phyloP scores from a whole-genome alignment of 2,797 vertebrate species.

The Corythornis leucogaster region DNA sequence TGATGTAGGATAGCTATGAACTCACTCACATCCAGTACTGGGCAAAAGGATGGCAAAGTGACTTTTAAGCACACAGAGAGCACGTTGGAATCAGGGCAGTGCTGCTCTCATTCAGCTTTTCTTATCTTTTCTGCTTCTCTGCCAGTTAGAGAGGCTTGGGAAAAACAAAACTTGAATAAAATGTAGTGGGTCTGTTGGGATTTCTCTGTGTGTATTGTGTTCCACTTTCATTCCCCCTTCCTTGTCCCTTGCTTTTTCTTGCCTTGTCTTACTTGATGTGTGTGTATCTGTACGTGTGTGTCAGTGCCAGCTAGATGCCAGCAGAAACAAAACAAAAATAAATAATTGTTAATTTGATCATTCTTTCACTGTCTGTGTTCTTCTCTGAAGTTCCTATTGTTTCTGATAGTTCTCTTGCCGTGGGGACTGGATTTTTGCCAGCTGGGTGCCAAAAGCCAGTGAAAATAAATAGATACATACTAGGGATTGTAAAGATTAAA shows the following conservation, averaged over 20 bases:
- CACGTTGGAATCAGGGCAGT: not conserved
- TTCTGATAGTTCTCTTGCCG: slow-evolving; percentile 34
- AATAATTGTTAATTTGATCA: slow-evolving; percentile 38
- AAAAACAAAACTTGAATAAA: slow-evolving; percentile 54
- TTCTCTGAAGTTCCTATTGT: slow-evolving; percentile 46
- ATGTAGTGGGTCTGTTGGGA: not conserved
- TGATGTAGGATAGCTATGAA: not conserved
- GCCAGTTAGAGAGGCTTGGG: not conserved
- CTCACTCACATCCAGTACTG: not conserved
- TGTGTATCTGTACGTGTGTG: not conserved
- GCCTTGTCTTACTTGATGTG: not conserved
- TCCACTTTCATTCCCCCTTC: not conserved
- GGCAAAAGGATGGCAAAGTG: not conserved
- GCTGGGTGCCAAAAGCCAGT: slow-evolving; percentile 52
- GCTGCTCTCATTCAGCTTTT: slow-evolving; percentile 5
- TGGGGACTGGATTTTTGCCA: slow-evolving; percentile 56
- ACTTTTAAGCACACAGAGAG: not conserved
- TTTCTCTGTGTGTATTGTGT: not conserved
- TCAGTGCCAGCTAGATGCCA: slow-evolving; percentile 25
- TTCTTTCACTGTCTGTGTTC: slow-evolving; percentile 34
- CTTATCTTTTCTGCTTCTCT: not conserved
- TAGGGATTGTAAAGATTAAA: slow-evolving; percentile 57
- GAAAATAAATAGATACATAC: slow-evolving; percentile 67
- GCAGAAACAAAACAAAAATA: slow-evolving; percentile 33
- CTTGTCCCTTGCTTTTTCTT: not conserved